Percentiles rank a stretch among this genome's conserved stretches.
Conservation (phyloP, 2,888 invertebrate species). For the Iselma pallidipennis region DNA sequence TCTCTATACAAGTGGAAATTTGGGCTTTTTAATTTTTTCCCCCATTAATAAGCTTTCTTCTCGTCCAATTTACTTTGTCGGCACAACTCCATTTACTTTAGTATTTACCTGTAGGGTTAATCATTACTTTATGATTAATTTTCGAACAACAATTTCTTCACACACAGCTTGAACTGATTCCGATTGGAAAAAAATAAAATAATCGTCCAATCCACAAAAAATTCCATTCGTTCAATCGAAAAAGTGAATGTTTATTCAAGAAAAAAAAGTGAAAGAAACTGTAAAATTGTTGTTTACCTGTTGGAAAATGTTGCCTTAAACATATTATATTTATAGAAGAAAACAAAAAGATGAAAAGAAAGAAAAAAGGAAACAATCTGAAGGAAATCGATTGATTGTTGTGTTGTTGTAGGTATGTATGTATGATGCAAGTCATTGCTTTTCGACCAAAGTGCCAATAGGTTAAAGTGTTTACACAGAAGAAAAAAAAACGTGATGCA, state of each 20-base stretch:
- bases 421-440: background rate
- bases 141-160: background rate
- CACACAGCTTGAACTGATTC: too few relatives aligned
- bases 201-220: background rate
- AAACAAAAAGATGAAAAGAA: background rate
- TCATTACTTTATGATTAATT: background rate
- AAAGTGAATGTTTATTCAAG: background rate
- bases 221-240: background rate
- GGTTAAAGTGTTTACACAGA: slow-evolving; percentile 8
- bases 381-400: too few relatives aligned
- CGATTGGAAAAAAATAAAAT: background rate
- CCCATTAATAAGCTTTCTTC: too few relatives aligned
- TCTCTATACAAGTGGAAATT: too few relatives aligned
- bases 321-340: background rate
- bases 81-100: too few relatives aligned
- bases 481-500: slow-evolving; percentile 9
- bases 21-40: too few relatives aligned
- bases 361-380: background rate
- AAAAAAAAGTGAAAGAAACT: too few relatives aligned
- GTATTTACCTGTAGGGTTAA: background rate
- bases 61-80: too few relatives aligned
- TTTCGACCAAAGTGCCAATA: background rate
- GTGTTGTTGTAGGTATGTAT: background rate
- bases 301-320: too few relatives aligned
- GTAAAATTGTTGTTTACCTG: too few relatives aligned